Percentiles rank a stretch among this genome's conserved stretches.
Evolutionary conservation across 2,797 vertebrate species (phyloP).

Genomic region (Rhabdophis nuchalis): DNA sequence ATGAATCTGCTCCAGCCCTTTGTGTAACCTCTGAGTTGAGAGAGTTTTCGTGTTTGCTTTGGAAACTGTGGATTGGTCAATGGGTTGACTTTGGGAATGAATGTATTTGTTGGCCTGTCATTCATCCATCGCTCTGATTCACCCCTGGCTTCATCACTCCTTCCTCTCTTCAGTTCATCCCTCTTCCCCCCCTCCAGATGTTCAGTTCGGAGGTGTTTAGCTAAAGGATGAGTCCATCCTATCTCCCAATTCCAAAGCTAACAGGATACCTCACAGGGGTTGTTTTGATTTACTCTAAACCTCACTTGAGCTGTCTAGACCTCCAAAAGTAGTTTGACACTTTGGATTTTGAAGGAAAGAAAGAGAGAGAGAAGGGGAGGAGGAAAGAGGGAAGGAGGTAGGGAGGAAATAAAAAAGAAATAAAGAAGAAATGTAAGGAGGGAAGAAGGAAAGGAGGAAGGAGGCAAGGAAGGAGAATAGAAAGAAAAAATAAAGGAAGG

Average conservation of each 20-base stretch:
- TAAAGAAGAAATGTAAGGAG: no score
- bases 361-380: accelerated
- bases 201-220: background rate
- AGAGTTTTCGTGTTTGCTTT: background rate
- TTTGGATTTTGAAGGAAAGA: background rate
- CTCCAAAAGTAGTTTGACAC: background rate
- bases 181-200: accelerated
- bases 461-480: no score
- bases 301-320: background rate
- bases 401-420: no score
- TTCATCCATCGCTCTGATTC: background rate
- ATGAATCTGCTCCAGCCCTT: background rate
- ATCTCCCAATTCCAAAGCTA: background rate
- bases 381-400: background rate
- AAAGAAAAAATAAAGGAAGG: accelerated
- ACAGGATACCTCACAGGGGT: background rate
- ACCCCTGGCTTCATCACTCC: background rate
- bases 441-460: accelerated
- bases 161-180: background rate
- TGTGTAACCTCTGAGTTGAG: background rate
- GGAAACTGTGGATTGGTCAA: background rate
- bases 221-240: background rate
- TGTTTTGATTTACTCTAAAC: background rate
- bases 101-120: background rate
- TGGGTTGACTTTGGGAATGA: background rate